Evolutionary conservation across 2,113 vertebrate genomes (phyloP), one percentile per base, ranked within the genome.

Genomic region (Sceloporus tristichus): DNA sequence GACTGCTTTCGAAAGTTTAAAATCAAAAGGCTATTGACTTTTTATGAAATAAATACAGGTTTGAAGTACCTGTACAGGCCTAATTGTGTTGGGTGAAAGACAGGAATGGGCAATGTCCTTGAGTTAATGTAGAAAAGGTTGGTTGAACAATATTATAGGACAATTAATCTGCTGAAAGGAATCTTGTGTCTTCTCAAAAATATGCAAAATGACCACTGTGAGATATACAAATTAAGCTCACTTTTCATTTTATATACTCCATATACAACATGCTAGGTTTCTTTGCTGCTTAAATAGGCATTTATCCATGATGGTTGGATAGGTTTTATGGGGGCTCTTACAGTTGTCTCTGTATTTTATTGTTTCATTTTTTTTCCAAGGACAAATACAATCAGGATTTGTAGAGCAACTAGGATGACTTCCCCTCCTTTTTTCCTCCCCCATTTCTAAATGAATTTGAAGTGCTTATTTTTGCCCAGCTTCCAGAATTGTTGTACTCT

Each of bases 401-500:
- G 79, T 71, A 78, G 74, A 71, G 65, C 38, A 83, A 38, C 25
- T n/a, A 86, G 42, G 16, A 38, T 91, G 9, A 93, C 62, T 40
- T 23, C 10, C 34, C 38, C 23, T 19, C 65, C 56, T 91, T 38
- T 38, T 25, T 25, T 38, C 13, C 62, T 40, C 59, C 18, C 62
- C 40, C 9, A 62, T 21, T 42, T 88, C 75, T 88, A 78, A 82
- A 23, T 87, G 34, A 8, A 14, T 91, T 89, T 40, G 48, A 91
- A 92, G 80, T 85, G 81, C 40, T 68, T 82, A 74, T 89, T 88
- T 91, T 88, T 90, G 88, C 75, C 79, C 81, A 89, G 2, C 82
- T 93, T 89, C 91, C 80, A 89, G 78, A 85, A 91, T 91, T 77
- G 74, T 87, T 90, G 14, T 23, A 42, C 90, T 82, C 9, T 23